A percentile compares a stretch with the other conserved stretches of the same genome.
These are phyloP conservation scores for Drosophila kohkoa DNA, from an alignment of 1,140 invertebrate genomes.

Conservation along the genomic window DNA sequence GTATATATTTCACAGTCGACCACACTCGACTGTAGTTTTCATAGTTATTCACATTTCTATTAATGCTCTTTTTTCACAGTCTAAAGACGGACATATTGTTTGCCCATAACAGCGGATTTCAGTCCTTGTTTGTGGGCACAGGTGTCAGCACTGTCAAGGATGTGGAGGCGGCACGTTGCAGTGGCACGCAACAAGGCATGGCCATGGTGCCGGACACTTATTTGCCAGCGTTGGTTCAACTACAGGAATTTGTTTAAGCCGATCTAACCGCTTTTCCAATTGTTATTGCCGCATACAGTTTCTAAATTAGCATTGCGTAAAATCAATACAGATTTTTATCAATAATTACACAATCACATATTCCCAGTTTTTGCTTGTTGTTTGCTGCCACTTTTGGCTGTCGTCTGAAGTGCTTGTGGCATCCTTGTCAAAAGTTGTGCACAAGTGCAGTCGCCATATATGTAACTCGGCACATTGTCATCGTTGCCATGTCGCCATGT, in stretches of 20 bases:
- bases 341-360: not conserved
- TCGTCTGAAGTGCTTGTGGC: constrained; percentile 28
- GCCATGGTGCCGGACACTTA: constrained; percentile 57
- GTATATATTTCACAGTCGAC: too few species aligned
- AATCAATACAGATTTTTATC: constrained; percentile 54
- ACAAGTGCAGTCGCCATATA: constrained; percentile 57
- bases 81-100: constrained; percentile 59
- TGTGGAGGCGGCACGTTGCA: constrained; percentile 32
- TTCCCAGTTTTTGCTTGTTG: constrained; percentile 3
- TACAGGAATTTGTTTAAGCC: constrained; percentile 45
- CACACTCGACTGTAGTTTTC: too few species aligned
- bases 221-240: constrained; percentile 44
- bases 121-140: constrained; percentile 60
- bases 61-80: constrained; percentile 10
- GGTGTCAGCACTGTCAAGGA: constrained; percentile 49
- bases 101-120: constrained; percentile 60
- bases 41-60: too few species aligned
- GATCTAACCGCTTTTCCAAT: constrained; percentile 37
- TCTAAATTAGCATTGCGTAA: constrained; percentile 62
- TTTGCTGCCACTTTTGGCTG: constrained; percentile 14
- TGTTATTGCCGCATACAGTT: constrained; percentile 2
- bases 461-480: constrained; percentile 59
- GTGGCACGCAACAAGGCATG: constrained; percentile 33
- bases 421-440: constrained; percentile 60
- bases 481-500: constrained; percentile 17